phyloP scores from a whole-genome alignment of 2,113 vertebrate genomes.

The Bubo bubo region DNA sequence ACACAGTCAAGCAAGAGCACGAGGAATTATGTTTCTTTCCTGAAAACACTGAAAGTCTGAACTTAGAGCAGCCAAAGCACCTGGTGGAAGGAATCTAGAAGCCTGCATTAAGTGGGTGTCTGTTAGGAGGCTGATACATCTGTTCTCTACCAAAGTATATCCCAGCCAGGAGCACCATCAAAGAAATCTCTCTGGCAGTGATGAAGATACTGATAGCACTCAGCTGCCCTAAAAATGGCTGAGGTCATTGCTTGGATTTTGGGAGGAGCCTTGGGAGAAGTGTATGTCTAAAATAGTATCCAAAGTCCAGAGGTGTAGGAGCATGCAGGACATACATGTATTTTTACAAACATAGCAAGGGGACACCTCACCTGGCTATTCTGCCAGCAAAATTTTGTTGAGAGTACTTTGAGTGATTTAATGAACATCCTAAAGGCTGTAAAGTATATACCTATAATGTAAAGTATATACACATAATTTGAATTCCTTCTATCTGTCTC shows the following conservation, averaged over 20 bases:
- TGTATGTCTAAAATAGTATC: not conserved
- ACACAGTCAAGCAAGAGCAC: not conserved
- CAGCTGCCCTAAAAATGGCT: not conserved
- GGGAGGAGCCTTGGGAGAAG: not conserved
- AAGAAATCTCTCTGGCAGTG: not conserved
- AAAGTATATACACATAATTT: not conserved
- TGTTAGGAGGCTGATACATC: not conserved
- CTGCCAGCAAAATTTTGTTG: not conserved
- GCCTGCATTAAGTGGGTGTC: not conserved
- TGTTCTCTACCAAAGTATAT: not conserved
- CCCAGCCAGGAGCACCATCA: not conserved
- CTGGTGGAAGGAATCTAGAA: not conserved
- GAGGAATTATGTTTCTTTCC: slow-evolving; percentile 6
- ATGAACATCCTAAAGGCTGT: not conserved
- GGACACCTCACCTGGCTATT: not conserved
- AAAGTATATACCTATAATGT: not conserved
- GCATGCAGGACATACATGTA: not conserved
- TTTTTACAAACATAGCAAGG: not conserved
- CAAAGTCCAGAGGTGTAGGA: not conserved
- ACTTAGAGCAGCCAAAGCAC: not conserved
- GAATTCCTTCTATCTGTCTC: not conserved
- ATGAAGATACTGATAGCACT: not conserved
- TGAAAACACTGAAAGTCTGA: not conserved
- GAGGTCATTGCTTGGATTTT: not conserved
- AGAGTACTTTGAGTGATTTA: not conserved